phyloP scores from a whole-genome alignment of 35 echinoderm and acorn worm species.

The Holothuria glaberrima region DNA sequence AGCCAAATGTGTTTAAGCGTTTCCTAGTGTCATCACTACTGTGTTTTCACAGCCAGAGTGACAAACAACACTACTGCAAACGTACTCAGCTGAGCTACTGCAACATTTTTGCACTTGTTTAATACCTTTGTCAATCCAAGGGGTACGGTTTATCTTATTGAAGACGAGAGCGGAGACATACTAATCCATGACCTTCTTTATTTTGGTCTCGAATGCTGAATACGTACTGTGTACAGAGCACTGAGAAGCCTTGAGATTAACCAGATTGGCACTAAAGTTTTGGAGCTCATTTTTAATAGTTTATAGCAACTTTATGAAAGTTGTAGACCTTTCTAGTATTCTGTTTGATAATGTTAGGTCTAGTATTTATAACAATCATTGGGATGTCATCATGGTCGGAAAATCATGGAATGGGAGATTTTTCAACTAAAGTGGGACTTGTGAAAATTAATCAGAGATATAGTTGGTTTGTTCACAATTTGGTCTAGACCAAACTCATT shows the following conservation, averaged over 20 bases:
- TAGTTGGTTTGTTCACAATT: background rate
- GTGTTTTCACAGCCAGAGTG: no score
- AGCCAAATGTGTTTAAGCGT: no score
- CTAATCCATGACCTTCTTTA: background rate
- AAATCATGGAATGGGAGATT: no score
- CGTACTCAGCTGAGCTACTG: no score
- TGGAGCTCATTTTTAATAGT: background rate
- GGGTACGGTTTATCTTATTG: background rate
- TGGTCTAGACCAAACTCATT: slow-evolving; percentile 23
- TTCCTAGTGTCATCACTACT: no score
- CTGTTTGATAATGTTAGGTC: no score
- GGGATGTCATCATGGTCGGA: no score
- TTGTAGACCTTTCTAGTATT: no score
- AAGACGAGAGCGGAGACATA: background rate
- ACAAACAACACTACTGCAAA: no score
- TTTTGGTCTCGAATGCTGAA: background rate
- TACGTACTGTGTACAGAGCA: background rate
- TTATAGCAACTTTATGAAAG: no score
- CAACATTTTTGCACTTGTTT: no score
- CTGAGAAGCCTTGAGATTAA: background rate
- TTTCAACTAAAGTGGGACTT: background rate
- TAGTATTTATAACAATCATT: no score
- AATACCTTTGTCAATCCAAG: background rate
- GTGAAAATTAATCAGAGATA: background rate
- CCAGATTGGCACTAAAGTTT: background rate